Conservation (phyloP, 1,140 invertebrate genomes). For the Rhyacophila brunnea region DNA sequence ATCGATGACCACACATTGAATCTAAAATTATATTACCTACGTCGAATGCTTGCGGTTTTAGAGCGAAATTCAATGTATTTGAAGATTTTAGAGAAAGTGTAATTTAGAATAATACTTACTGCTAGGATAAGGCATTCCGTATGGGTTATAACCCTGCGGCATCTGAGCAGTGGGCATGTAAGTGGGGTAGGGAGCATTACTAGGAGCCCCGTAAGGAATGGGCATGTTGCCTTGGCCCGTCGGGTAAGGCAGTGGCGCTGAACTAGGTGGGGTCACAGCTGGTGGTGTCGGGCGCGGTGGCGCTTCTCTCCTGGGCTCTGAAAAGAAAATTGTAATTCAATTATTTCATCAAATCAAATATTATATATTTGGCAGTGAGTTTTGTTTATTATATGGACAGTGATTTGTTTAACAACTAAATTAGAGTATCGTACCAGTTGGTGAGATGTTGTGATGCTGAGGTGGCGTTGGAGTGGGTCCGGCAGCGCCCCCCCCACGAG, state of each 20-base stretch:
- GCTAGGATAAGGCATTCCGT: slow-evolving; percentile 72
- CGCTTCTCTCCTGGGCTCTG: slow-evolving; percentile 40
- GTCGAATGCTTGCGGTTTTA: too few relatives aligned
- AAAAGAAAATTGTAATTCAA: too few relatives aligned
- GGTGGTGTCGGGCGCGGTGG: slow-evolving; percentile 50
- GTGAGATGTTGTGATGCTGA: slow-evolving; percentile 35
- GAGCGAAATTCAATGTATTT: too few relatives aligned
- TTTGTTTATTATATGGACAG: too few relatives aligned
- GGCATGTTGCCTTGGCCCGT: slow-evolving; percentile 69
- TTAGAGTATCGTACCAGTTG: slow-evolving; percentile 20
- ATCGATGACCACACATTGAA: too few relatives aligned
- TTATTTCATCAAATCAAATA: too few relatives aligned
- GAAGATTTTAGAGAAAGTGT: too few relatives aligned
- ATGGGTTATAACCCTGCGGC: slow-evolving; percentile 83
- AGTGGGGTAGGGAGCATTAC: slow-evolving; percentile 66
- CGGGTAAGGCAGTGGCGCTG: slow-evolving; percentile 62
- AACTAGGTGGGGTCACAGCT: slow-evolving; percentile 15
- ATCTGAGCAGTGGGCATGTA: slow-evolving; percentile 68
- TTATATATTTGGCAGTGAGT: too few relatives aligned
- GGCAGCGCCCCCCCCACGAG: slow-evolving; percentile 55
- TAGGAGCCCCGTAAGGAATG: slow-evolving; percentile 66
- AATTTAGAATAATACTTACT: slow-evolving; percentile 50
- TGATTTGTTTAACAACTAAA: too few relatives aligned
- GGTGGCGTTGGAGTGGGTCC: slow-evolving; percentile 61
- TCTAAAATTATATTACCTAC: too few relatives aligned